Conservation (phyloP, 2,113 vertebrate genomes). For the Ammodytes dubius region DNA sequence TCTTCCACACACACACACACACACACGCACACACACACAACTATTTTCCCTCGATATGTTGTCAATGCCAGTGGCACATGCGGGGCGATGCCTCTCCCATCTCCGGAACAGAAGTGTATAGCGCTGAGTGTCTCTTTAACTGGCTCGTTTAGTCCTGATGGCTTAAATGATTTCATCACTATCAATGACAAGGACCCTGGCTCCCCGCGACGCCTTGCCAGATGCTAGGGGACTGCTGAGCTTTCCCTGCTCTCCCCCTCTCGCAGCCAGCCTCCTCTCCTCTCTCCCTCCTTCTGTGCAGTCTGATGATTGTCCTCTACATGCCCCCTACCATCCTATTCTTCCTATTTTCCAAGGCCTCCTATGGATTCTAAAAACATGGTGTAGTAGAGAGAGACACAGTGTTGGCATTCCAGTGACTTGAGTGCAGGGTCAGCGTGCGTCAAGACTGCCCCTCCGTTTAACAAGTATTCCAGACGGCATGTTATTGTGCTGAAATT, state of each 20-base stretch:
- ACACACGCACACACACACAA: constrained; percentile 41
- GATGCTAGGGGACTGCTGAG: constrained; percentile 97
- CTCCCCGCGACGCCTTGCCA: constrained; percentile 92
- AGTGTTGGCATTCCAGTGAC: constrained; percentile 20
- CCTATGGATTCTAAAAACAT: constrained; percentile 46
- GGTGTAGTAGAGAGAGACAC: constrained; percentile 15
- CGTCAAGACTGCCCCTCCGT: constrained; percentile 26
- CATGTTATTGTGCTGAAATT: constrained; percentile 39
- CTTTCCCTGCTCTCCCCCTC: constrained; percentile 88
- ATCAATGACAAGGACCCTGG: constrained; percentile 96
- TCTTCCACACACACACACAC: constrained; percentile 26
- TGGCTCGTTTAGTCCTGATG: constrained; percentile 99
- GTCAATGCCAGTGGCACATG: constrained; percentile 45
- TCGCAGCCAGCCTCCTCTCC: constrained; percentile 84
- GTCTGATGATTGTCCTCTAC: constrained; percentile 91
- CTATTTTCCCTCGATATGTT: constrained; percentile 27
- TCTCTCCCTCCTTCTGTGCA: constrained; percentile 84
- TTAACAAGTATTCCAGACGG: constrained; percentile 42
- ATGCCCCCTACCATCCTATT: constrained; percentile 87
- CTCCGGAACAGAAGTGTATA: constrained; percentile 60
- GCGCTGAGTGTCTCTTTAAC: constrained; percentile 88
- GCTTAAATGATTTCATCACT: constrained; percentile 99
- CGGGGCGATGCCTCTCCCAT: constrained; percentile 38
- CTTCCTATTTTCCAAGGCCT: constrained; percentile 81
- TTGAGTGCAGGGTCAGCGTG: constrained; percentile 29